Evolutionary conservation across 30 jellyfish, hydroid and myxozoan species (phyloP).

Genomic region (Clytia hemisphaerica): DNA sequence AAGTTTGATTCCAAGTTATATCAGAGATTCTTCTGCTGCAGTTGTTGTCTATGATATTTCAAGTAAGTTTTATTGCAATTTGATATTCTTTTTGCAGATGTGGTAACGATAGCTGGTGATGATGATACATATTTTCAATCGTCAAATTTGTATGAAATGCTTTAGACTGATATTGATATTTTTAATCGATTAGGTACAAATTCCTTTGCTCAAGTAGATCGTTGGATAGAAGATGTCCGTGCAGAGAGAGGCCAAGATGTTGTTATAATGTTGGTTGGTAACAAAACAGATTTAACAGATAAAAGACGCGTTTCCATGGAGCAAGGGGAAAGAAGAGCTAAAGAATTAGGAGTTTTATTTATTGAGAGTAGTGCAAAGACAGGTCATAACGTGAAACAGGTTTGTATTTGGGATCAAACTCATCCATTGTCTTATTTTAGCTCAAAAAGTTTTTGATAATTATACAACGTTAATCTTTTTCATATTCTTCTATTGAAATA

Average conservation of each 20-base stretch:
- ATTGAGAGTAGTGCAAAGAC: slow-evolving; percentile 89
- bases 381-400: slow-evolving; percentile 91
- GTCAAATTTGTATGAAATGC: too few species aligned
- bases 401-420: too few species aligned
- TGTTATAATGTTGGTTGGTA: slow-evolving; percentile 94
- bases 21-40: slow-evolving; percentile 95
- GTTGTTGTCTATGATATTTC: slow-evolving; percentile 75
- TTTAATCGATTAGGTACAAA: slow-evolving; percentile 45
- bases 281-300: slow-evolving; percentile 94
- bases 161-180: not conserved
- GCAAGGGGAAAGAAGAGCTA: slow-evolving; percentile 80
- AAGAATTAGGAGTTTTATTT: slow-evolving; percentile 75
- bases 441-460: too few species aligned
- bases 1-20: slow-evolving; percentile 90
- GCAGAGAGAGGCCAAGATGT: slow-evolving; percentile 98
- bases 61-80: not conserved
- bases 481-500: too few species aligned
- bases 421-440: too few species aligned
- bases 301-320: slow-evolving; percentile 90
- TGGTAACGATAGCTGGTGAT: too few species aligned
- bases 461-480: too few species aligned
- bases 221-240: slow-evolving; percentile 99
- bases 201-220: slow-evolving; percentile 92
- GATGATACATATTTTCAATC: too few species aligned
- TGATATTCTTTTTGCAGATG: too few species aligned